Conservation (phyloP, 1,140 invertebrate genomes). For the Hormaphis cornu region DNA sequence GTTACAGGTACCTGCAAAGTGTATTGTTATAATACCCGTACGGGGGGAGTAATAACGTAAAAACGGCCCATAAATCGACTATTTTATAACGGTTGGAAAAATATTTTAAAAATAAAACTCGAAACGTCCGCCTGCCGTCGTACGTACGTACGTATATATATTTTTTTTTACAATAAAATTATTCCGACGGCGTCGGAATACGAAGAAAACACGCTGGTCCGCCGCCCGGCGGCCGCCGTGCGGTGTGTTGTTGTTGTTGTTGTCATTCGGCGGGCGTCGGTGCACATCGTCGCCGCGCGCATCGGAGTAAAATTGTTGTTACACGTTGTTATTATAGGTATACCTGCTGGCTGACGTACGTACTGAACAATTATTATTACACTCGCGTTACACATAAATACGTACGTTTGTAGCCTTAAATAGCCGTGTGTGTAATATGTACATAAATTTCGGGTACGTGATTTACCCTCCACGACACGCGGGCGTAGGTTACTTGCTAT, state of each 20-base stretch:
- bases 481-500: neutral
- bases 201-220: too few species aligned
- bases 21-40: too few species aligned
- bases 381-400: too few species aligned
- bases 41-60: too few species aligned
- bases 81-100: neutral
- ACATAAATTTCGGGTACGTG: neutral
- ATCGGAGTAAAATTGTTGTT: neutral
- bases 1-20: too few species aligned
- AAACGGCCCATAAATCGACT: too few species aligned
- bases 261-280: conserved; percentile 1
- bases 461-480: neutral
- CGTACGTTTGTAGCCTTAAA: too few species aligned
- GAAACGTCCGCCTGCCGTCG: neutral
- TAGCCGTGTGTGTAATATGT: neutral
- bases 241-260: neutral
- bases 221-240: too few species aligned
- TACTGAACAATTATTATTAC: neutral
- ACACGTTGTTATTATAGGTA: neutral
- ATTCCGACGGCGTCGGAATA: neutral
- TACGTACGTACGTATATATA: too few species aligned
- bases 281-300: too few species aligned
- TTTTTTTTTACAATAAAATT: too few species aligned
- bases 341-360: neutral
- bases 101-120: neutral